Percentiles rank a stretch among this genome's conserved stretches.
Evolutionary conservation across 2,888 invertebrate species (phyloP).

Genomic region (Agonopterix subpropinquella): DNA sequence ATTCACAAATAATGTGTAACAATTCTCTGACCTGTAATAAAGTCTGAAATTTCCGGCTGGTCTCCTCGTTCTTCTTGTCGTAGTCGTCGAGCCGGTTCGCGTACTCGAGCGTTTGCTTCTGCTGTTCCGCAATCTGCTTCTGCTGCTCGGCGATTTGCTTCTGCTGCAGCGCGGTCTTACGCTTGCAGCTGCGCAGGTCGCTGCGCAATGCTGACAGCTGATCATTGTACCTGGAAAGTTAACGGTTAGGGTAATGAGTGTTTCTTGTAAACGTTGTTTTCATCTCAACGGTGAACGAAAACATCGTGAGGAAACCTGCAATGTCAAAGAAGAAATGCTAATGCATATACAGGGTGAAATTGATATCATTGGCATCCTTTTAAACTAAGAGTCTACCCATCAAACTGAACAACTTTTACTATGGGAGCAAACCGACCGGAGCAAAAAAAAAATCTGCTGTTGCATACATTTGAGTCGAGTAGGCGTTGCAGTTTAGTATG

Average conservation of each 20-base stretch:
- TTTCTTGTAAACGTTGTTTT: too few relatives aligned
- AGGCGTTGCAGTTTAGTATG: too few relatives aligned
- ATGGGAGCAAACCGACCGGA: too few relatives aligned
- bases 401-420: too few relatives aligned
- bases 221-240: conserved; percentile 80
- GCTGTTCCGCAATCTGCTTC: conserved; percentile 82
- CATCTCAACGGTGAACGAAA: too few relatives aligned
- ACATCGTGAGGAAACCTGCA: too few relatives aligned
- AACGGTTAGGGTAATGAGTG: not conserved
- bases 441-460: too few relatives aligned
- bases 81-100: conserved; percentile 91
- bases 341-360: too few relatives aligned
- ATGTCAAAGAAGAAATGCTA: too few relatives aligned
- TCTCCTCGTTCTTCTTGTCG: conserved; percentile 93
- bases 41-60: conserved; percentile 91
- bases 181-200: conserved; percentile 86
- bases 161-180: conserved; percentile 89
- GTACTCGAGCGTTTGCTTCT: conserved; percentile 86
- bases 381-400: too few relatives aligned
- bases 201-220: conserved; percentile 86
- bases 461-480: too few relatives aligned
- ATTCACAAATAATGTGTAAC: not conserved
- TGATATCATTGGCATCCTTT: too few relatives aligned
- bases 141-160: conserved; percentile 88
- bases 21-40: conserved; percentile 79